Conservation (phyloP, 2,888 invertebrate genomes). For the Leptopilina drosophilae region DNA sequence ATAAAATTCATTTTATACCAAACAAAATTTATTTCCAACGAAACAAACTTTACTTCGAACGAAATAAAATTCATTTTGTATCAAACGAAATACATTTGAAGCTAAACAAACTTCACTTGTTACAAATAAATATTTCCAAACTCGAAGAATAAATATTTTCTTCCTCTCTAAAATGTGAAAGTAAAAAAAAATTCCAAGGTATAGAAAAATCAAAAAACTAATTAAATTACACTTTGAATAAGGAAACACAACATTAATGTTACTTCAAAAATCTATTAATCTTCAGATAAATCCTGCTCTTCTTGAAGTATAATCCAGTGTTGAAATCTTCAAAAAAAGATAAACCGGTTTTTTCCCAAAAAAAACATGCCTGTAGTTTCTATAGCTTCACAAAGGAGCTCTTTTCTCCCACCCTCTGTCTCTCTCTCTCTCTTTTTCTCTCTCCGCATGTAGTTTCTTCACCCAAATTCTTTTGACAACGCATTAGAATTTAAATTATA, state of each 20-base stretch:
- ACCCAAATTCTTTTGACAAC: not conserved
- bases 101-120: too few relatives aligned
- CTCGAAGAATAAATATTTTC: too few relatives aligned
- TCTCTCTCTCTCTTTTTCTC: too few relatives aligned
- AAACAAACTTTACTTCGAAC: too few relatives aligned
- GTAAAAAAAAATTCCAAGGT: not conserved
- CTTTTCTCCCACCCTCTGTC: too few relatives aligned
- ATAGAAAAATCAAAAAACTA: not conserved
- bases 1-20: too few relatives aligned
- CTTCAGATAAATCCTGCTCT: not conserved
- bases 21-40: too few relatives aligned
- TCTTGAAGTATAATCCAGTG: not conserved
- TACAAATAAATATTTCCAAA: too few relatives aligned
- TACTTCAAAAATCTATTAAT: not conserved
- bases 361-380: slow-evolving; percentile 19
- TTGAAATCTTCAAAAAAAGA: not conserved
- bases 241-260: not conserved
- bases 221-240: not conserved
- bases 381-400: not conserved
- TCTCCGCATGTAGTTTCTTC: slow-evolving; percentile 7
- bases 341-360: slow-evolving; percentile 28
- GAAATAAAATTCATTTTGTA: too few relatives aligned
- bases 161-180: not conserved
- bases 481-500: slow-evolving; percentile 8
- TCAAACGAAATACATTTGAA: too few relatives aligned